phyloP scores from a whole-genome alignment of 2,113 vertebrate species.

The Hyla sarda region DNA sequence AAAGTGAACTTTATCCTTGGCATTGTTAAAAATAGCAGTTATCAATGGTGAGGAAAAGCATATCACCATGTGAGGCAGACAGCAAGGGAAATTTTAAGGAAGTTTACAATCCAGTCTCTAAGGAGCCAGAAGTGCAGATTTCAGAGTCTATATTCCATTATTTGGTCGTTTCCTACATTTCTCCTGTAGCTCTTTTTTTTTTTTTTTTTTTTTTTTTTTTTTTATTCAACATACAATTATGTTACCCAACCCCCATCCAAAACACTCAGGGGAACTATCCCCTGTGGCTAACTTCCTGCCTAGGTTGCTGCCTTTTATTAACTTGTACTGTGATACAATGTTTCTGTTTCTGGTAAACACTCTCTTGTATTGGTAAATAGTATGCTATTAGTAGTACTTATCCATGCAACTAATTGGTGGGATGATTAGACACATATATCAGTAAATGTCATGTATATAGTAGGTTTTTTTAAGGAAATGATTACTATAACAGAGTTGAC shows the following conservation, averaged over 20 bases:
- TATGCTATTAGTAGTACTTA: not conserved
- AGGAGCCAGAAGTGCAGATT: slow-evolving; percentile 31
- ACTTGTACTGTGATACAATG: slow-evolving; percentile 3
- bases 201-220: no score
- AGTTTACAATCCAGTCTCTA: slow-evolving; percentile 17
- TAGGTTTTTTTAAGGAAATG: not conserved
- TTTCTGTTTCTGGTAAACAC: not conserved
- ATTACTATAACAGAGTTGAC: not conserved
- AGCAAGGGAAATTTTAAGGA: not conserved
- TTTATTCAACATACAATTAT: slow-evolving; percentile 38
- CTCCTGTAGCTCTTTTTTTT: not conserved
- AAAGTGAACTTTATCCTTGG: not conserved
- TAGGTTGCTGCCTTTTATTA: slow-evolving; percentile 21
- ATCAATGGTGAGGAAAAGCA: not conserved
- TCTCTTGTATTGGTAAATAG: not conserved
- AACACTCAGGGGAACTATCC: not conserved
- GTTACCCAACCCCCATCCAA: not conserved
- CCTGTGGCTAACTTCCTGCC: slow-evolving; percentile 30
- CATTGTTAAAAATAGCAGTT: not conserved
- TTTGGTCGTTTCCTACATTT: slow-evolving; percentile 16
- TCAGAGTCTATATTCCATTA: slow-evolving; percentile 20
- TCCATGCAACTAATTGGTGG: not conserved
- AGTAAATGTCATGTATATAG: not conserved
- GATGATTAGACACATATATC: not conserved
- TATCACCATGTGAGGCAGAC: not conserved